Percentiles rank a stretch among this genome's conserved stretches.
phyloP scores from a whole-genome alignment of 2,113 vertebrate species.

The Tapirus terrestris region DNA sequence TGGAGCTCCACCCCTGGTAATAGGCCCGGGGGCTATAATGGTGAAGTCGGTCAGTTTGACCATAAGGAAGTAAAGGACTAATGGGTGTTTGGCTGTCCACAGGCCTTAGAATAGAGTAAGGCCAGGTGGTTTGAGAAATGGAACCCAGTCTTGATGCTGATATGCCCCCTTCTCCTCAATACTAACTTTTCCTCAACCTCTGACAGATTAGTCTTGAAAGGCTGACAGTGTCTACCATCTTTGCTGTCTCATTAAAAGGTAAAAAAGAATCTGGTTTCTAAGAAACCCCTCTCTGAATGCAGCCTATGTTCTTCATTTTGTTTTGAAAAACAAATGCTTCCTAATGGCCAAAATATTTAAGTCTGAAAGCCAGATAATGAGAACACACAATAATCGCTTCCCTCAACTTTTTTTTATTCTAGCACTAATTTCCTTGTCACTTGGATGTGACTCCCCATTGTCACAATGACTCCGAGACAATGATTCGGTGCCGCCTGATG shows the following conservation, averaged over 20 bases:
- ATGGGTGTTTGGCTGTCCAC: not conserved
- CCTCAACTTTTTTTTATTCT: not conserved
- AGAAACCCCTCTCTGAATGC: not conserved
- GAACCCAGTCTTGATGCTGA: not conserved
- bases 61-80: not conserved
- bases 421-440: slow-evolving; percentile 44
- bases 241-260: slow-evolving; percentile 18
- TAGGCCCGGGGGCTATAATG: fast-evolving
- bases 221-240: not conserved
- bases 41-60: not conserved
- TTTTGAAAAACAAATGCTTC: slow-evolving; percentile 66
- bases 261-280: slow-evolving; percentile 19
- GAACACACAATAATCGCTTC: not conserved
- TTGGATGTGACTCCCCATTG: slow-evolving; percentile 45
- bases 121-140: not conserved
- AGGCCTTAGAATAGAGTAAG: not conserved
- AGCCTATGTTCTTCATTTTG: slow-evolving; percentile 47
- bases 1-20: not conserved
- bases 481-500: slow-evolving; percentile 21
- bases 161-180: not conserved
- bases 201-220: not conserved
- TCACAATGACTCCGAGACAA: slow-evolving; percentile 24
- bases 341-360: slow-evolving; percentile 54
- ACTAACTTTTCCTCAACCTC: not conserved
- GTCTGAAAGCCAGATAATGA: slow-evolving; percentile 60